Evolutionary conservation across 2,113 vertebrate genomes (phyloP).

Genomic region (Rhombomys opimus): DNA sequence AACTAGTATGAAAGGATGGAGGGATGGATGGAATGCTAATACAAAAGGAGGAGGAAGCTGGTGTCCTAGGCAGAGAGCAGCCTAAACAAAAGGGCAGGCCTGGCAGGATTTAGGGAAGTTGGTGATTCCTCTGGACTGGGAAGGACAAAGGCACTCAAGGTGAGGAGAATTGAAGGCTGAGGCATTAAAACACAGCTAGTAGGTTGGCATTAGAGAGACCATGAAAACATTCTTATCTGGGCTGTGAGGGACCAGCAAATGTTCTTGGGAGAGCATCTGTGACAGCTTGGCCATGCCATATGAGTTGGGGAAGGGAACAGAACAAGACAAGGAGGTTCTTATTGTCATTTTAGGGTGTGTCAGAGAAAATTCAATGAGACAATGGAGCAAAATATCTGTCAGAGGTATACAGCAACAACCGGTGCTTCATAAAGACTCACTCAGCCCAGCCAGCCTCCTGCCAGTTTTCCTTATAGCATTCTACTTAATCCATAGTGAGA

Average conservation of each 20-base stretch:
- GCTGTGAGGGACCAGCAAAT: neutral
- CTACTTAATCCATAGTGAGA: neutral
- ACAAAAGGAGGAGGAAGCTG: neutral
- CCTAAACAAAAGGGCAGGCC: neutral
- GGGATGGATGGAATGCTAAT: neutral
- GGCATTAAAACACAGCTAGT: neutral
- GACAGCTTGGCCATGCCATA: neutral
- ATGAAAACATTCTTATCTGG: neutral
- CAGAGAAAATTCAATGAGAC: constrained; percentile 55
- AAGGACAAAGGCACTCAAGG: neutral
- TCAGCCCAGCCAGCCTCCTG: neutral
- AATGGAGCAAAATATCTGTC: constrained; percentile 41
- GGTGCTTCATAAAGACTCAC: neutral
- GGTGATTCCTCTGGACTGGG: neutral
- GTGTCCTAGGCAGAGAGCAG: neutral
- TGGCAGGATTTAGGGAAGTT: neutral
- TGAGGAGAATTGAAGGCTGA: neutral
- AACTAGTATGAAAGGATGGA: neutral
- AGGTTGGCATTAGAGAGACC: neutral
- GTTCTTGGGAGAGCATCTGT: neutral
- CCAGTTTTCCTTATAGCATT: neutral
- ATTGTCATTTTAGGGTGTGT: constrained; percentile 11
- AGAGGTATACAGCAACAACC: neutral
- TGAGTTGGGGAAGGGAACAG: neutral
- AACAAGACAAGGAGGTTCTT: constrained; percentile 44